Evolutionary conservation across 2,113 vertebrate species (phyloP).

Genomic region (Scomber japonicus): DNA sequence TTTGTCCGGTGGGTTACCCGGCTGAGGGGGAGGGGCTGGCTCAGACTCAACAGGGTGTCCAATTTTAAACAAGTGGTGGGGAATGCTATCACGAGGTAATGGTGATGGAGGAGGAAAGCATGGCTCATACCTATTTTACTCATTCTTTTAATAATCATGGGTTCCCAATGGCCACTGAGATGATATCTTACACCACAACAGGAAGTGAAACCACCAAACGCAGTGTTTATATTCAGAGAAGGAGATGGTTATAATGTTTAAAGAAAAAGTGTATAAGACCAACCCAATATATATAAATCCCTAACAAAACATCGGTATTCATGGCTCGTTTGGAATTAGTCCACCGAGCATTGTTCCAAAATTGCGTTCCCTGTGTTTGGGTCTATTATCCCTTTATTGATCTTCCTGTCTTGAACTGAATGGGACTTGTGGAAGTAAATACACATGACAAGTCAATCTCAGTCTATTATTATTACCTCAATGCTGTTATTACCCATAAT

Average conservation of each 20-base stretch:
- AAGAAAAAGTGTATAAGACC: too few species aligned
- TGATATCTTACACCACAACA: neutral
- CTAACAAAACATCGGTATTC: slow-evolving; percentile 13
- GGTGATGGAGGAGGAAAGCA: slow-evolving; percentile 23
- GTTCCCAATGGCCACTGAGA: neutral
- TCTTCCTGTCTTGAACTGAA: slow-evolving; percentile 31
- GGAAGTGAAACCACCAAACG: neutral
- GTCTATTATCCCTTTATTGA: slow-evolving; percentile 64
- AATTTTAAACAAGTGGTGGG: slow-evolving; percentile 72
- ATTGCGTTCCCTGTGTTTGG: neutral
- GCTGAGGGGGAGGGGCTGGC: slow-evolving; percentile 28
- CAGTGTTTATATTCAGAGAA: neutral
- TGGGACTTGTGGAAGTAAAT: slow-evolving; percentile 34
- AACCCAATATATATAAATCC: neutral
- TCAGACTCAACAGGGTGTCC: slow-evolving; percentile 60
- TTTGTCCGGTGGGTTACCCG: slow-evolving; percentile 46
- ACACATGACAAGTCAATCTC: slow-evolving; percentile 45
- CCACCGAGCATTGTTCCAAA: slow-evolving; percentile 29
- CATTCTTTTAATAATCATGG: too few species aligned
- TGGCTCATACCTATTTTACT: slow-evolving; percentile 15
- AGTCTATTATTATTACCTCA: slow-evolving; percentile 48
- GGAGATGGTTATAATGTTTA: too few species aligned
- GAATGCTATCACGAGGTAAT: slow-evolving; percentile 56
- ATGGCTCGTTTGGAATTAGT: slow-evolving; percentile 20
- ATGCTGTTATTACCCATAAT: slow-evolving; percentile 34